Conservation (phyloP, 2,888 invertebrate genomes). For the Lycia hirtaria region DNA sequence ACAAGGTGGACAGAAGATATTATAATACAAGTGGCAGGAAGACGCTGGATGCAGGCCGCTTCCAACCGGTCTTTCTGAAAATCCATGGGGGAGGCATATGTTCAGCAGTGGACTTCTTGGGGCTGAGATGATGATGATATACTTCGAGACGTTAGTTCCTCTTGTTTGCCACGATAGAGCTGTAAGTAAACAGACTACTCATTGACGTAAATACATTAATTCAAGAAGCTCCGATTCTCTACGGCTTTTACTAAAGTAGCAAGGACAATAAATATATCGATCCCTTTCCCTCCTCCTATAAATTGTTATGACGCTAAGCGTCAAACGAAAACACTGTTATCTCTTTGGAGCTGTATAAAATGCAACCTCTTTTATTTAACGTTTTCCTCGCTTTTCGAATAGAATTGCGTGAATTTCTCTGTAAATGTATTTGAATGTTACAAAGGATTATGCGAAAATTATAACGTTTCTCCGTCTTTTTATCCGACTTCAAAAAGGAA, state of each 20-base stretch:
- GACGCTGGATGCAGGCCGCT: too few species aligned
- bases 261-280: neutral
- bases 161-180: too few species aligned
- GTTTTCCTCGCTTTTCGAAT: neutral
- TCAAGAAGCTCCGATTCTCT: too few species aligned
- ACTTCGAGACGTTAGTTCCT: too few species aligned
- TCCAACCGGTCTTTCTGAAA: too few species aligned
- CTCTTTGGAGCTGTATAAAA: neutral
- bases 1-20: too few species aligned
- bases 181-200: too few species aligned
- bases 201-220: too few species aligned
- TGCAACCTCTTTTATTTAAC: neutral
- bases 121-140: too few species aligned
- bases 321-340: neutral
- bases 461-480: neutral
- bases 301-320: slow-evolving; percentile 2
- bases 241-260: neutral
- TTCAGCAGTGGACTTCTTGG: too few species aligned
- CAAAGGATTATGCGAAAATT: neutral
- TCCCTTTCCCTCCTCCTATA: neutral
- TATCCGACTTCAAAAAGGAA: neutral
- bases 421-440: neutral
- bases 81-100: too few species aligned
- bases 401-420: neutral
- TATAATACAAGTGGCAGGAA: too few species aligned